Evolutionary conservation across 2,888 invertebrate species (phyloP), one percentile per base, ranked within the genome.

Genomic region (Amorpha juglandis): DNA sequence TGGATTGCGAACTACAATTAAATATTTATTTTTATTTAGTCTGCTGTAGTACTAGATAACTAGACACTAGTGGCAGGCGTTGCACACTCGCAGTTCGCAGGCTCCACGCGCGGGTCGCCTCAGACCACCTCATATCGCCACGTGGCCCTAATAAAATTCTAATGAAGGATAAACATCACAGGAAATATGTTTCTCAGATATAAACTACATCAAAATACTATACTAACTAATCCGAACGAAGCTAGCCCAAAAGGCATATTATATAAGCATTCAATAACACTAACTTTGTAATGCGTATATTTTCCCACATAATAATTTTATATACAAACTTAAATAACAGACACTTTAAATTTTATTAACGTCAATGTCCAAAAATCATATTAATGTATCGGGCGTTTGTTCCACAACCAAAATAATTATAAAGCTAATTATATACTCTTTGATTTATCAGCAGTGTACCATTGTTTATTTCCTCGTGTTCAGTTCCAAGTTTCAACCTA

Each of bases 261-360:
- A 81, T 72, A 77, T 76, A 89, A 88, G 89, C 90, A 86, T 87
- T 87, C 84, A 83, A 84, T 89, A 89, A 88, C 83, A 89, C 90
- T 92, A 92, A 86, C 83, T 86, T 84, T 84, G 89, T 92, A 93
- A 92, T 88, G 93, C 93, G 93, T 90, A 93, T 93, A 87, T 88
- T 92, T 93, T 92, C 92, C 92, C 92, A 92, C 91, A 90, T 85
- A 90, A 90, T 85, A 90, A 82, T 84, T 90, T 89, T 88, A 90
- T 83, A 80, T 90, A 91, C 84, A 88, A 84, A 81, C 82, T 87
- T 85, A 81, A 82, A 81, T 78, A 81, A 80, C 78, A 77, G 71
- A 79, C 74, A 78, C 45, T 62, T 52, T 51, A 63, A 67, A 64
- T 64, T 64, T 33, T 62, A 45, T 51, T 63, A 48, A 64, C 68